Evolutionary conservation across 2,113 vertebrate species (phyloP), one percentile per base, ranked within the genome.

Genomic region (Xenotilapia flavipinnis): DNA sequence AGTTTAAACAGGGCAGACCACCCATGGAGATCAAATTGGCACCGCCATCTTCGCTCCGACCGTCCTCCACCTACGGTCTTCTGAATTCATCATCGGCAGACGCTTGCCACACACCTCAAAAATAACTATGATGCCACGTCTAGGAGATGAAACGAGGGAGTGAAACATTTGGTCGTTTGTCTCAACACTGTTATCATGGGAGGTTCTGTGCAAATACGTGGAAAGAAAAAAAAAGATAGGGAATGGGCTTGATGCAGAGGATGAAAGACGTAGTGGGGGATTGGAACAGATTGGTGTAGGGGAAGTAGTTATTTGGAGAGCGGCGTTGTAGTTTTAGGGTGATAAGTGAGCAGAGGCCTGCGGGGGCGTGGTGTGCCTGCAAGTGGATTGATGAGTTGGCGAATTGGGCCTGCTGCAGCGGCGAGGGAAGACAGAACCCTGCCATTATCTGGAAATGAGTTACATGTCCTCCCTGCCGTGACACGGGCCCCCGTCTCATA

Each of bases 361-460:
- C 4, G 87, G 90, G 90, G 91, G 93, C 26, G 91, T 90, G 91
- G 85, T 23, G 79, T 40, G 84, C 85, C 90, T 86, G 85, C 73
- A 19, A 62, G 62, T 51, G 79, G 93, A 94, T 91, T 93, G 94
- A 95, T 95, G 93, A 94, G 80, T 85, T 47, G 83, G 89, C 51
- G 42, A 92, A 91, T 91, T 79, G 88, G 60, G 60, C 68, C 36
- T 13, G 80, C 70, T 84, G 58, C 40, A 28, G 83, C 47, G 5
- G 82, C 53, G 17, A 81, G 77, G 77, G 65, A 60, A 93, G 90
- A 92, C 93, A 91, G 91, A 88, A 90, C 84, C 87, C 89, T 85
- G 90, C 91, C 86, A 95, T 95, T 95, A 95, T 94, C 91, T 92
- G 84, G 86, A 93, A 93, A 95, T 91, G 89, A 95, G 87, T 90